Evolutionary conservation across 2,797 vertebrate species (phyloP), one percentile per base, ranked within the genome.

Genomic region (Parauchenoglanis ngamensis): DNA sequence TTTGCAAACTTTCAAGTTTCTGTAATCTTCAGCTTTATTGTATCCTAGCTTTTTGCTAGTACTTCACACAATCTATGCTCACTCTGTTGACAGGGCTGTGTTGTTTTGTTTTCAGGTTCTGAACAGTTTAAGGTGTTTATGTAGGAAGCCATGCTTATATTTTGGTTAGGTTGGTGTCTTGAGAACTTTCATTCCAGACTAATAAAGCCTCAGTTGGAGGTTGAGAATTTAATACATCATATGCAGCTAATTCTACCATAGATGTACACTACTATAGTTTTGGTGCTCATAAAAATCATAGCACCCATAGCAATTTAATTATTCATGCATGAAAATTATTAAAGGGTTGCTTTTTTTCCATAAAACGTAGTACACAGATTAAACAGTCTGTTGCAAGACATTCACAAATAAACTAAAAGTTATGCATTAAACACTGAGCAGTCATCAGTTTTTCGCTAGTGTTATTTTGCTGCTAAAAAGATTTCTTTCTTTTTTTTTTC

Each of bases 251-350:
- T 72, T 40, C 35, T 2, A 40, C 35, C 35, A 40, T 40, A 40
- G 35, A 40, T 40, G 35, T 40, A 40, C 31, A 40, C 52, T 40
- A 40, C 91, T 91, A 87, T 67, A 87, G 92, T 89, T 83, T 92
- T 91, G 61, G 86, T 89, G 88, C 93, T 95, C 94, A 95, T 96
- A 91, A 96, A 96, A 95, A 89, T 93, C 95, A 93, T 93, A 95
- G 91, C 89, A 94, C 89, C 93, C 94, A 94, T 94, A 93, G 88
- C 68, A 81, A 91, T 88, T 95, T 90, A 94, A 95, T 95, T 92
- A 95, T 96, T 95, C 80, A 95, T 93, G 78, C 28, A 85, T 92
- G 85, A 90, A 89, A 92, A 91, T 94, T 86, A 88, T 92, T 91
- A 90, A 35, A 80, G 25, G 7, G 6, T 7, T 49, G 6, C 8